Base-by-base conservation (phyloP, 2,888 invertebrate species). In the Tetropium fuscum region DNA sequence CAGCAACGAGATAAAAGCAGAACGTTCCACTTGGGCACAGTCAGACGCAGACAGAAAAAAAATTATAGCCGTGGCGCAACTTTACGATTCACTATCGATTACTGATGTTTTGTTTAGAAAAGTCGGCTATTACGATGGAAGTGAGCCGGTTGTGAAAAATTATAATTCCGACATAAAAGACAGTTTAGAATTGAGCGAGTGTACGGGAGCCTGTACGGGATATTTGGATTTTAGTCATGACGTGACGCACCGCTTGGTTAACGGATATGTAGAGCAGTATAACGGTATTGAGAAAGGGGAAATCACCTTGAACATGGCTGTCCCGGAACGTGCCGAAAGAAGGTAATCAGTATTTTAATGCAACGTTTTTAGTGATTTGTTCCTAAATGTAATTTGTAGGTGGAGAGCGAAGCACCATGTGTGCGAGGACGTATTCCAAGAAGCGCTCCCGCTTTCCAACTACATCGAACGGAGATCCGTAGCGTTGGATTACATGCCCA, bases 401-500 rank as follows among this genome's bases (percentile, higher is more conserved):
- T 79, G 84, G 72, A 78, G 82, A 47, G 79, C 82, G 5, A 83
- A 81, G 51, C 76, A 76, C 45, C 69, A 72, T 30, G 60, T 72
- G 75, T 71, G 78, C 78, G 62, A 78, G 77, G 25, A 80, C 76
- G 71, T 84, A 72, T 77, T 91, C 38, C 81, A 85, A 2, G 81
- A 83, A 43, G 83, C 84, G 5, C 72, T 90, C 34, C 84, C 85
- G 20, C 74, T 80, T 3, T 82, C 81, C 5, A 80, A 80, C 3
- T 74, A 80, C 8, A 79, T 87, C 16, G 88, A 90, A 66, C 81
- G 85, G 48, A 84, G 83, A 63, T 82, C 86, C 0, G 78, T 88
- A 3, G 82, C 86, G 0, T 67, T 88, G 49, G 94, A 94, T 80
- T 92, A 90, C 76, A 86, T 92, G 80, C 85, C 93, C 0, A 77